A percentile compares a stretch with the other conserved stretches of the same genome.
phyloP scores from a whole-genome alignment of 2,113 vertebrate species.

The Colinus virginianus region DNA sequence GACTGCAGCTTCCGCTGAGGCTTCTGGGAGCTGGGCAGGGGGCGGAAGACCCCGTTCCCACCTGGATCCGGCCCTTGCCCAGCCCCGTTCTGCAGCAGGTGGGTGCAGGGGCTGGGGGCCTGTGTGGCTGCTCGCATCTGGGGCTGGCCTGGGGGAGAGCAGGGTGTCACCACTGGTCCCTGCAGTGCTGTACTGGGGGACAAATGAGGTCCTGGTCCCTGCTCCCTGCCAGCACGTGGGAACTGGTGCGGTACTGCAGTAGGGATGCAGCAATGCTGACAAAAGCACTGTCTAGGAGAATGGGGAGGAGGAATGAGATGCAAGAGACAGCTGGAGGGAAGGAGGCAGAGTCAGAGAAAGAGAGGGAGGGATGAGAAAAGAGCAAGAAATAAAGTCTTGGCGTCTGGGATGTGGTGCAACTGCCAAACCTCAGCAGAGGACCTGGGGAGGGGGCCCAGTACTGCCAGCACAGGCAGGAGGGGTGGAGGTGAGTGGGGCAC shows the following conservation, averaged over 20 bases:
- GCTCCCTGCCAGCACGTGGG: rapidly evolving
- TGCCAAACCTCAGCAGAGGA: neutral
- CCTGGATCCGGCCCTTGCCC: slow-evolving; percentile 63
- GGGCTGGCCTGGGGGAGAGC: slow-evolving; percentile 75
- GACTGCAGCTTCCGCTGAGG: slow-evolving; percentile 86
- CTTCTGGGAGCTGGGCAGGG: slow-evolving; percentile 76
- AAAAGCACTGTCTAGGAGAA: neutral
- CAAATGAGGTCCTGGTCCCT: rapidly evolving
- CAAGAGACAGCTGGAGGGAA: neutral
- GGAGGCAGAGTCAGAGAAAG: neutral
- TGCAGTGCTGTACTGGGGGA: rapidly evolving
- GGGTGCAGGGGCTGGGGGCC: slow-evolving; percentile 42
- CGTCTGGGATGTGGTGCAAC: rapidly evolving
- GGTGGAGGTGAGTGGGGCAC: rapidly evolving
- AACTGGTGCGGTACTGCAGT: rapidly evolving
- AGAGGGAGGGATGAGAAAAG: neutral
- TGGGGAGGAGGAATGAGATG: neutral
- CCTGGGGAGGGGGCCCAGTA: neutral
- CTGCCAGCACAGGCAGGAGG: neutral
- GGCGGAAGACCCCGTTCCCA: slow-evolving; percentile 70
- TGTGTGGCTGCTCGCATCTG: slow-evolving; percentile 22
- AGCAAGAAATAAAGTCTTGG: neutral
- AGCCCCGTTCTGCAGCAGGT: slow-evolving; percentile 80
- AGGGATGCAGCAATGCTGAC: neutral
- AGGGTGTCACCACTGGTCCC: rapidly evolving